These are phyloP conservation scores for Echinops telfairi DNA, from an alignment of 2,113 vertebrate species.

Conservation along the genomic window DNA sequence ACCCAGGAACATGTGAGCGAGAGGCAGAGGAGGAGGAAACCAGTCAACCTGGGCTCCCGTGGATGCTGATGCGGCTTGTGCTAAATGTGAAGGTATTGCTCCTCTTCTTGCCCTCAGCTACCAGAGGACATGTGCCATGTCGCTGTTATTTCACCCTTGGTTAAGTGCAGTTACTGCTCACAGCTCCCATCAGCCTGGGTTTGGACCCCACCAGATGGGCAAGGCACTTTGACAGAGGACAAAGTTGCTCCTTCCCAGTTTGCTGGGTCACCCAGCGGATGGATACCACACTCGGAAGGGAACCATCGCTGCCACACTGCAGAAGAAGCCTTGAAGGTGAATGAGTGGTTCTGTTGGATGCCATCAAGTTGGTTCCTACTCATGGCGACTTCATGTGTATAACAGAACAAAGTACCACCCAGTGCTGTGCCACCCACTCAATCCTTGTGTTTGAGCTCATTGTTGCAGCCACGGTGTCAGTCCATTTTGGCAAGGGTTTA, in stretches of 20 bases:
- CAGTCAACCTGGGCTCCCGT: rapidly evolving
- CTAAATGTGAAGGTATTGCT: rapidly evolving
- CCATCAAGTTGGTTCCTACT: too few relatives aligned
- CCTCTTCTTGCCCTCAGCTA: rapidly evolving
- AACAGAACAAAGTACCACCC: too few relatives aligned
- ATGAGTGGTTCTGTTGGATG: too few relatives aligned
- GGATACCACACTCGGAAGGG: rapidly evolving
- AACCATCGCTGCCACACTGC: rapidly evolving
- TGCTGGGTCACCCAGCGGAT: rapidly evolving
- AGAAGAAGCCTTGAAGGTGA: background rate
- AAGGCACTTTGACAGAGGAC: rapidly evolving
- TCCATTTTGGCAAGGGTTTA: too few relatives aligned
- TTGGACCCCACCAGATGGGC: rapidly evolving
- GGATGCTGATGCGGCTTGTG: rapidly evolving
- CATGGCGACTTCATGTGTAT: too few relatives aligned
- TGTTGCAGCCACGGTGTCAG: too few relatives aligned
- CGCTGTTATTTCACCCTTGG: rapidly evolving
- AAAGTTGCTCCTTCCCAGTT: rapidly evolving
- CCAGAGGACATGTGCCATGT: rapidly evolving
- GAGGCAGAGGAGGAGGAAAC: background rate
- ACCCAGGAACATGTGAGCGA: background rate
- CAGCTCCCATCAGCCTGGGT: too few relatives aligned
- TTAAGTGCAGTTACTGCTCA: background rate
- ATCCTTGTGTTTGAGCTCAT: too few relatives aligned
- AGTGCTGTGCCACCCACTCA: too few relatives aligned